Base-by-base conservation (phyloP, 1,140 invertebrate genomes). In the Sinonovacula constricta region DNA sequence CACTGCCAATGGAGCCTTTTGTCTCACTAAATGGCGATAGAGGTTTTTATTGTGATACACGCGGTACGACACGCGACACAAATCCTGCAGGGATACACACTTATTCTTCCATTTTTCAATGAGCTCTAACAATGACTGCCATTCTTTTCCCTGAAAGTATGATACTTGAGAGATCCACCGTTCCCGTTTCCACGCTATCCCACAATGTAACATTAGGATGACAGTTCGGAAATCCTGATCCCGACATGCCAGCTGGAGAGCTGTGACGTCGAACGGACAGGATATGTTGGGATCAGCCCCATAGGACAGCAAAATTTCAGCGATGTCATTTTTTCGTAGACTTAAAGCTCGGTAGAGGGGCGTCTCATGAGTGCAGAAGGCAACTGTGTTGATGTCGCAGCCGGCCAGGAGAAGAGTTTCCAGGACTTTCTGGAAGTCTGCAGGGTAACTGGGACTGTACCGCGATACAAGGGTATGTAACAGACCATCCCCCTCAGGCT, bases 181-280 rank as follows among this genome's bases (percentile, higher is more conserved):
- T 72, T 72, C 69, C 26, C 69, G 57, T 49, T 22, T 60, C 69
- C 69, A 72, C n/a, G 10, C 14, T 18, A 72, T 60, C 33, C 69
- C 69, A 62, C 69, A 60, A 30, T 72, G 54, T 36, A 72, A 45
- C 56, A 72, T 59, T 22, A 72, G 5, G 15, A 30, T 12, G 18
- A n/a, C 30, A 12, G 31, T 10, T 15, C 22, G 54, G n/a, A 31
- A 60, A 30, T 59, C 36, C 30, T 72, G 28, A n/a, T 49, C 60
- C 24, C 36, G 36, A 49, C 24, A 72, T 26, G 69, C 57, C 3
- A 45, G 24, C n/a, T 56, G 54, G n/a, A 72, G 30, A 1, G 69
- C 69, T 2, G 69, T 72, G 18, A 72, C 60, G 31, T 60, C 69
- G 60, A 72, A 72, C 5, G 69, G 69, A 49, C 69, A 39, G 30